phyloP scores from a whole-genome alignment of 2,113 vertebrate species.

The Chionis minor region DNA sequence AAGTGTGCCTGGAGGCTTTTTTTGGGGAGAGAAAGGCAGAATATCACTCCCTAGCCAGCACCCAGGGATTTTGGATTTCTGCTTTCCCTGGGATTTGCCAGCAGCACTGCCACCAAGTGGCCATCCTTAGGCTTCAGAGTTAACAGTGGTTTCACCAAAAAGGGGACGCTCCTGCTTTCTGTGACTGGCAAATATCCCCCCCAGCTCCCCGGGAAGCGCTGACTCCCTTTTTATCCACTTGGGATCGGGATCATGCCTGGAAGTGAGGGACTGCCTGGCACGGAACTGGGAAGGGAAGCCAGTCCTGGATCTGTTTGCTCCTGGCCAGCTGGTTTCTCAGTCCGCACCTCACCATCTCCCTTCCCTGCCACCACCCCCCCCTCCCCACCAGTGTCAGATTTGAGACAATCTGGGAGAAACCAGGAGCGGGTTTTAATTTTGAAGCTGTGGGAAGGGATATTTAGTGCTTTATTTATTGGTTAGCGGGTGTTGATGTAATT shows the following conservation, averaged over 20 bases:
- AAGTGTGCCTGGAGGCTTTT: not conserved
- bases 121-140: not conserved
- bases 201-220: rapidly evolving
- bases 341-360: rapidly evolving
- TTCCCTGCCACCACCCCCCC: not conserved
- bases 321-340: rapidly evolving
- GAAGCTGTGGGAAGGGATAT: rapidly evolving
- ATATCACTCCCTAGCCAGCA: not conserved
- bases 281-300: not conserved
- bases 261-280: not conserved
- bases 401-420: not conserved
- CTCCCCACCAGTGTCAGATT: not conserved
- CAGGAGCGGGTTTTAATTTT: not conserved
- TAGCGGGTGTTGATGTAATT: not conserved
- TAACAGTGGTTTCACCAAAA: not conserved
- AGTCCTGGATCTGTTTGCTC: not conserved
- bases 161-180: not conserved
- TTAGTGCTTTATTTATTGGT: not conserved
- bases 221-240: not conserved
- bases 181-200: not conserved
- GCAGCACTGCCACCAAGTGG: conserved; percentile 52
- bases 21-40: not conserved
- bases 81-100: not conserved
- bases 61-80: not conserved
- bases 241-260: not conserved